Evolutionary conservation across 2,888 invertebrate genomes (phyloP).

Genomic region (Gasteruption jaculator): DNA sequence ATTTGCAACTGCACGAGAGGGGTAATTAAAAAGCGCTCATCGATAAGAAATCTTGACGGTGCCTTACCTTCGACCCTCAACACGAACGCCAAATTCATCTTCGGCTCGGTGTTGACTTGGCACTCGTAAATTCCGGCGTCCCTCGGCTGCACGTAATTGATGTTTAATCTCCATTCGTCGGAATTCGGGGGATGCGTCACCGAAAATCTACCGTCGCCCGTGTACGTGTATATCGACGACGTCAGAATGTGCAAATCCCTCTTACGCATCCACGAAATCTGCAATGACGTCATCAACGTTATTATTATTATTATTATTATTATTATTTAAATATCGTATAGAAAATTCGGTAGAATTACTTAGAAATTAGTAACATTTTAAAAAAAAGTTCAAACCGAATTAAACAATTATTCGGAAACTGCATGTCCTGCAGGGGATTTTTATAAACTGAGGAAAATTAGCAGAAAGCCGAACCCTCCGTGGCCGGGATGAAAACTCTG

Average conservation of each 20-base stretch:
- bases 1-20: no score
- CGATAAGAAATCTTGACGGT: constrained; percentile 3
- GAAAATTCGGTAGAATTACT: not conserved
- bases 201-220: constrained; percentile 81
- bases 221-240: constrained; percentile 79
- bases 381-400: not conserved
- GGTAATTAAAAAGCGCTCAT: no score
- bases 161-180: constrained; percentile 82
- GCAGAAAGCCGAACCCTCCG: no score
- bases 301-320: not conserved
- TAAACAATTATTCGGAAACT: no score
- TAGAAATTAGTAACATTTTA: not conserved
- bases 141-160: constrained; percentile 77
- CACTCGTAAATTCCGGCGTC: constrained; percentile 86
- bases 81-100: constrained; percentile 78
- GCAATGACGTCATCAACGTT: constrained; percentile 26
- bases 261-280: constrained; percentile 83
- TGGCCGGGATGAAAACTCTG: no score
- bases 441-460: no score
- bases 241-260: constrained; percentile 82
- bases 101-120: constrained; percentile 86
- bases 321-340: not conserved
- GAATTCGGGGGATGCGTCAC: constrained; percentile 78
- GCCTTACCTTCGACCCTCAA: constrained; percentile 75
- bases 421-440: no score